Percentiles rank a stretch among this genome's conserved stretches.
Conservation (phyloP, 2,113 vertebrate genomes). For the Bungarus multicinctus region DNA sequence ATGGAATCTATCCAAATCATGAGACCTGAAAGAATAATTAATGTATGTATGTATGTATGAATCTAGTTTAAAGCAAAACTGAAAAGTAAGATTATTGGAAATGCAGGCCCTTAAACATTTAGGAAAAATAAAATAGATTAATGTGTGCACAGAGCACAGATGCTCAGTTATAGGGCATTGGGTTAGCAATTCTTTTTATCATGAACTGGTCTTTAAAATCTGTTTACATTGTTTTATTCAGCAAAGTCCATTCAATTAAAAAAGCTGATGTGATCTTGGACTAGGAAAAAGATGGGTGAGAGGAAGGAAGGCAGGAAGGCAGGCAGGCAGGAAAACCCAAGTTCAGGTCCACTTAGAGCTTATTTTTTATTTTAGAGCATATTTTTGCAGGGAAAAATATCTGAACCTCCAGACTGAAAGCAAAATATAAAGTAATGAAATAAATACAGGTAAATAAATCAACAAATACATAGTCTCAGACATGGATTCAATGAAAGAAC, state of each 20-base stretch:
- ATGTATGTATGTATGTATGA: no score
- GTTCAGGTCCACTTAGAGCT: neutral
- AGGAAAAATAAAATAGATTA: neutral
- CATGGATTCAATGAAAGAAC: neutral
- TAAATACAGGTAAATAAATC: neutral
- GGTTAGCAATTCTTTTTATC: neutral
- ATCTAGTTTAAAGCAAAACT: neutral
- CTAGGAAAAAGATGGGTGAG: neutral
- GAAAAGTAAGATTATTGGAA: neutral
- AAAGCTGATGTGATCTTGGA: neutral
- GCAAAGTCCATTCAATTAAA: neutral
- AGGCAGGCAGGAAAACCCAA: neutral
- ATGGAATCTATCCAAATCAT: no score
- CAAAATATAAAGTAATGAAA: neutral
- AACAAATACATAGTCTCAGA: neutral
- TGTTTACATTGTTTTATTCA: neutral
- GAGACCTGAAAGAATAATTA: no score
- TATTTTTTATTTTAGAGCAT: no score
- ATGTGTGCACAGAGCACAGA: neutral
- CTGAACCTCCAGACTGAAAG: neutral
- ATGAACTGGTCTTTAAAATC: neutral
- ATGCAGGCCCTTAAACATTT: neutral
- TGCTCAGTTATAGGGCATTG: neutral
- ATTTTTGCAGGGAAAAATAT: neutral
- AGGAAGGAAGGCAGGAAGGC: neutral